Conservation (phyloP, 37 sponge, comb jelly and placozoan species). For the Agelas oroides region DNA sequence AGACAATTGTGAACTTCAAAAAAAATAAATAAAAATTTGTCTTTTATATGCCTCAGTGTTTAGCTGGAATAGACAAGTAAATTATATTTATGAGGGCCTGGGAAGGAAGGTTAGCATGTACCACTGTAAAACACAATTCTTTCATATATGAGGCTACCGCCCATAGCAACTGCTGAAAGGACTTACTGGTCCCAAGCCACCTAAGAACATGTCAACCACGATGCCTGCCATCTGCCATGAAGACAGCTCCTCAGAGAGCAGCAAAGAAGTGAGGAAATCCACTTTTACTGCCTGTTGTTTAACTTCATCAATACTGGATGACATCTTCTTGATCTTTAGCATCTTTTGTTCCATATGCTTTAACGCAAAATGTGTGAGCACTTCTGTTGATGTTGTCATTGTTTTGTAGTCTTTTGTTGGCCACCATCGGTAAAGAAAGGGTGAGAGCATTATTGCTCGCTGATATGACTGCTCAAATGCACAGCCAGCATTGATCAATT, state of each 20-base stretch:
- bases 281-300: neutral
- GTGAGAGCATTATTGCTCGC: neutral
- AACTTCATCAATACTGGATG: neutral
- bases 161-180: too few relatives aligned
- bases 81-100: too few relatives aligned
- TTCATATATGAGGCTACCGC: too few relatives aligned
- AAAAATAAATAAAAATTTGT: too few relatives aligned
- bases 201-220: neutral
- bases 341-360: neutral
- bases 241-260: neutral
- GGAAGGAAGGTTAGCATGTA: too few relatives aligned
- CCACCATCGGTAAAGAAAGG: constrained; percentile 19
- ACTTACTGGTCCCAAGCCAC: too few relatives aligned
- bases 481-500: neutral
- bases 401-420: constrained; percentile 27
- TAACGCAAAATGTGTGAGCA: neutral
- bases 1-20: too few relatives aligned
- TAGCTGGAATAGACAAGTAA: too few relatives aligned
- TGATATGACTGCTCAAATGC: neutral
- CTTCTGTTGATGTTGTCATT: neutral
- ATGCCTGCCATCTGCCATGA: neutral
- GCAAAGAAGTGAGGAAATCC: constrained; percentile 5
- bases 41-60: too few relatives aligned
- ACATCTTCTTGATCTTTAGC: constrained; percentile 2
- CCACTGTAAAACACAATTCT: too few relatives aligned